phyloP scores from a whole-genome alignment of 2,888 invertebrate genomes.

The Megastigmus dorsalis region DNA sequence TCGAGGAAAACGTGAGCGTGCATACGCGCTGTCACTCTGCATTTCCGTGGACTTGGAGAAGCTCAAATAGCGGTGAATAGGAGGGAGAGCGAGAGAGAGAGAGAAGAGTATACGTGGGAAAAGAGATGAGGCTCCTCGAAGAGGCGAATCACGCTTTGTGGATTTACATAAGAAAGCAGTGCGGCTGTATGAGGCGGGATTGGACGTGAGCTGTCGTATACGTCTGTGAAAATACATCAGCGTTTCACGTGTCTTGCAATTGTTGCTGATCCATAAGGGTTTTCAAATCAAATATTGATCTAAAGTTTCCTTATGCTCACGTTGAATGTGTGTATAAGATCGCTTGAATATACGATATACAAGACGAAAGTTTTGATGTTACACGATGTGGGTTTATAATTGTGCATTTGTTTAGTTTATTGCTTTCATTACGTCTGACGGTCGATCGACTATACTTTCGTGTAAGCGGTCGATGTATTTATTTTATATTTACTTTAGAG shows the following conservation, averaged over 20 bases:
- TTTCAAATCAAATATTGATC: slow-evolving; percentile 12
- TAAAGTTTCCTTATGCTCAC: not conserved
- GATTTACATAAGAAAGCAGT: slow-evolving; percentile 24
- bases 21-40: slow-evolving; percentile 18
- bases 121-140: slow-evolving; percentile 6
- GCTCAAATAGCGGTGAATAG: too few species aligned
- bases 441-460: too few species aligned
- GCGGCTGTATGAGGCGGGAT: not conserved
- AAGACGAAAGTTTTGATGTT: too few species aligned
- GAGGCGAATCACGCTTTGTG: slow-evolving; percentile 4
- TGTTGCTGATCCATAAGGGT: not conserved
- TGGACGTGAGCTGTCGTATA: not conserved
- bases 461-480: too few species aligned
- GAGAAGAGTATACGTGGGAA: not conserved
- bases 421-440: too few species aligned
- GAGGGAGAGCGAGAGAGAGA: not conserved
- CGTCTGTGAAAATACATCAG: too few species aligned
- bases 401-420: too few species aligned
- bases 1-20: slow-evolving; percentile 22
- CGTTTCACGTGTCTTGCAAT: too few species aligned
- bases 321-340: too few species aligned
- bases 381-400: too few species aligned
- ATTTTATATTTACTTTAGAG: too few species aligned
- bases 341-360: too few species aligned
- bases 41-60: not conserved